Evolutionary conservation across 2,797 vertebrate species (phyloP).

Genomic region (Thaleichthys pacificus): DNA sequence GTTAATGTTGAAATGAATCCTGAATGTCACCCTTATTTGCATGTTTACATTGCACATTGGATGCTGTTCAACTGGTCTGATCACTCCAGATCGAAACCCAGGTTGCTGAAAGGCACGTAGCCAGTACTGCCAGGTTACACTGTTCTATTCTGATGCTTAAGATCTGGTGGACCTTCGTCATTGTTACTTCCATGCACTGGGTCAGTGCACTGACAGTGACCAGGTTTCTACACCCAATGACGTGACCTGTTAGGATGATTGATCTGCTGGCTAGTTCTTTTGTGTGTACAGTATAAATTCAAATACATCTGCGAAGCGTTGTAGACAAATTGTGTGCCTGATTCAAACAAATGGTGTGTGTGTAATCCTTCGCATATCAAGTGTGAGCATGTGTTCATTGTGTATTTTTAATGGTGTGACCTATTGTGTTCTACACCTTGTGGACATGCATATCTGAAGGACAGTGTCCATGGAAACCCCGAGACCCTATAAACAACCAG

Average conservation of each 20-base stretch:
- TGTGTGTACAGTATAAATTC: neutral
- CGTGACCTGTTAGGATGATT: neutral
- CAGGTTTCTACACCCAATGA: neutral
- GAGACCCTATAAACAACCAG: neutral
- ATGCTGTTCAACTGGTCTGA: no score
- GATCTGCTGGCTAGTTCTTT: neutral
- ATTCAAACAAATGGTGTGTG: conserved; percentile 1
- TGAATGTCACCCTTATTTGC: no score
- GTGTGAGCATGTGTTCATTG: neutral
- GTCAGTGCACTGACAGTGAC: neutral
- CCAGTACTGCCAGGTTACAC: no score
- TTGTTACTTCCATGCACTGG: neutral
- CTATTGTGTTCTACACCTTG: neutral
- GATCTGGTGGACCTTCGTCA: neutral
- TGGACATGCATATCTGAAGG: neutral
- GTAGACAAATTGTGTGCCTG: neutral
- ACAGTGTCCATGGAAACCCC: neutral
- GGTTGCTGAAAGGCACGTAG: no score
- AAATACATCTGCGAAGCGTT: neutral
- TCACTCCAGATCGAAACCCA: neutral
- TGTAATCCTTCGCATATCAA: neutral
- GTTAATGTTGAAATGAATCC: no score
- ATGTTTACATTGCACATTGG: no score
- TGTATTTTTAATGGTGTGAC: neutral
- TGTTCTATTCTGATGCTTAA: no score